phyloP scores from a whole-genome alignment of 2,888 invertebrate species.

The Alcis repandata region DNA sequence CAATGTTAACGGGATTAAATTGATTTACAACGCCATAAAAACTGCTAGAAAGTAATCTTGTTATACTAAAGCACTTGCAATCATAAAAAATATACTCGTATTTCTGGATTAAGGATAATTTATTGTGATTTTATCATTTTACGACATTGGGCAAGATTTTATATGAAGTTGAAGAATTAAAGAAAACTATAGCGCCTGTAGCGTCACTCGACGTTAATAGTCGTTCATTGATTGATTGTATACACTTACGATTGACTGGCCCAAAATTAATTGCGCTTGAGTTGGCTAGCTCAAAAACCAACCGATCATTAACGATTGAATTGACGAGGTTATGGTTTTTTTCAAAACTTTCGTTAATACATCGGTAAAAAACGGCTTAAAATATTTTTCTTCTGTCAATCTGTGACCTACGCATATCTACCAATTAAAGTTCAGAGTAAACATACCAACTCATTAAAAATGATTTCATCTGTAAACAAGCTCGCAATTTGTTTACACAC shows the following conservation, averaged over 20 bases:
- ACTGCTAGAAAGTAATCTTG: slow-evolving; percentile 21
- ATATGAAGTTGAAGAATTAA: no score
- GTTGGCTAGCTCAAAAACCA: no score
- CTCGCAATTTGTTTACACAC: slow-evolving; percentile 13
- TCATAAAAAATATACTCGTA: slow-evolving; percentile 22
- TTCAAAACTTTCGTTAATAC: no score
- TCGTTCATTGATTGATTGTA: background rate
- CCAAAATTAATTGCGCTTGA: no score
- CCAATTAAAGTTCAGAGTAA: background rate
- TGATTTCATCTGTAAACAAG: slow-evolving; percentile 3
- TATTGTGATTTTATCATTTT: slow-evolving; percentile 9
- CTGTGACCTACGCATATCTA: background rate
- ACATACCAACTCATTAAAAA: background rate
- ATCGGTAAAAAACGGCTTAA: background rate
- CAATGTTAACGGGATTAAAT: slow-evolving; percentile 15
- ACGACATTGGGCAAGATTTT: slow-evolving; percentile 2
- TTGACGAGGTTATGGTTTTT: no score
- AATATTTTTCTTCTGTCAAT: background rate
- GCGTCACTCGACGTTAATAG: no score
- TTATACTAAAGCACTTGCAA: slow-evolving; percentile 19
- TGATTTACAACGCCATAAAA: slow-evolving; percentile 24
- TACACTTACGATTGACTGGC: no score
- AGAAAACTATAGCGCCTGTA: no score
- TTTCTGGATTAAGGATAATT: slow-evolving; percentile 20
- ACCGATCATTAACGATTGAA: no score